Percentiles rank a stretch among this genome's conserved stretches.
Conservation (phyloP, 2,113 vertebrate species). For the Chauna torquata region DNA sequence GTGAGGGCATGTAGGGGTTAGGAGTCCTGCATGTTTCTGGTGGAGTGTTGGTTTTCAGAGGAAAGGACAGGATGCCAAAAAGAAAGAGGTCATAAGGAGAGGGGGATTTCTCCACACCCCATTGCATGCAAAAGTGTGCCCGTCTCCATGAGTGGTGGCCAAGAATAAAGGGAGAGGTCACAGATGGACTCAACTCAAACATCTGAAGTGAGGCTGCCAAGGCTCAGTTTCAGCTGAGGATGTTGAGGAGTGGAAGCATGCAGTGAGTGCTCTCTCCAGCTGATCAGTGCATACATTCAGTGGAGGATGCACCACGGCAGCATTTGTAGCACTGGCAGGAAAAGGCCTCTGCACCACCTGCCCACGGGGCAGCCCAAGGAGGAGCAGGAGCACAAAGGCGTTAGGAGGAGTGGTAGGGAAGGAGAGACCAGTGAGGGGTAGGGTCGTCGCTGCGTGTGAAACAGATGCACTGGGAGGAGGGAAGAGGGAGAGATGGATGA, state of each 20-base stretch:
- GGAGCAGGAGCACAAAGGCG: background rate
- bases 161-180: background rate
- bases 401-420: background rate
- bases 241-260: background rate
- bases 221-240: background rate
- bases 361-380: background rate
- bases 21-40: background rate
- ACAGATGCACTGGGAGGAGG: background rate
- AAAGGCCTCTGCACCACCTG: background rate
- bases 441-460: background rate
- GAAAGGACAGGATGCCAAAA: background rate
- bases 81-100: background rate
- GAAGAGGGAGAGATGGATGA: background rate
- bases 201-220: background rate
- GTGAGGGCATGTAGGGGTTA: background rate
- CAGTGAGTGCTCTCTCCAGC: background rate
- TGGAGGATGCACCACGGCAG: background rate
- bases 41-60: background rate
- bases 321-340: background rate
- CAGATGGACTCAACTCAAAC: background rate
- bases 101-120: background rate
- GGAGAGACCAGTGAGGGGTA: background rate
- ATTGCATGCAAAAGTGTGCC: background rate
- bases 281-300: accelerated
- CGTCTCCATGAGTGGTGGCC: background rate